Conservation (phyloP, 2,888 invertebrate genomes). For the Galeopsomyia nigrocyanea region DNA sequence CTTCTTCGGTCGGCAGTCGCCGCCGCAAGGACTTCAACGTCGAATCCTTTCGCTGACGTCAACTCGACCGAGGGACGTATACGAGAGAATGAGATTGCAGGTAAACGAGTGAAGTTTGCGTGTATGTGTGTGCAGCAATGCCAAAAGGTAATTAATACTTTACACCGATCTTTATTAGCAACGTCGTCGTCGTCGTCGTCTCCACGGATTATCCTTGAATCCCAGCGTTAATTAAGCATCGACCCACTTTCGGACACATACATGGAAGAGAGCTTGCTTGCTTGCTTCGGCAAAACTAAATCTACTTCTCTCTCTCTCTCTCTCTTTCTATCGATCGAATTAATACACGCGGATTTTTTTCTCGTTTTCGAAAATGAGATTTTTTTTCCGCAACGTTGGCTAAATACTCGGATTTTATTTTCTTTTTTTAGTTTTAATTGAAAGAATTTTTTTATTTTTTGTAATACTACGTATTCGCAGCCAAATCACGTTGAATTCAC, state of each 20-base stretch:
- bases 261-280: too few relatives aligned
- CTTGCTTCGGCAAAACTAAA: neutral
- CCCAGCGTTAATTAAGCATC: conserved; percentile 40
- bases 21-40: neutral
- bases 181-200: neutral
- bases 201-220: conserved; percentile 27
- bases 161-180: conserved; percentile 32
- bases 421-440: too few relatives aligned
- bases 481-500: too few relatives aligned
- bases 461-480: too few relatives aligned
- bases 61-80: neutral
- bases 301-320: conserved; percentile 7
- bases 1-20: neutral
- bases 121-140: neutral
- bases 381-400: too few relatives aligned
- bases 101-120: conserved; percentile 10
- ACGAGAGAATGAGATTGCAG: neutral
- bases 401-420: too few relatives aligned
- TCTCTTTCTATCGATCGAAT: neutral
- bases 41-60: neutral
- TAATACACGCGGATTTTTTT: conserved; percentile 2
- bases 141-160: conserved; percentile 31
- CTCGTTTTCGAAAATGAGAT: neutral
- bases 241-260: conserved; percentile 35
- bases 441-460: too few relatives aligned